phyloP scores from a whole-genome alignment of 92 coral and sea anemone species.

The Nematostella vectensis region DNA sequence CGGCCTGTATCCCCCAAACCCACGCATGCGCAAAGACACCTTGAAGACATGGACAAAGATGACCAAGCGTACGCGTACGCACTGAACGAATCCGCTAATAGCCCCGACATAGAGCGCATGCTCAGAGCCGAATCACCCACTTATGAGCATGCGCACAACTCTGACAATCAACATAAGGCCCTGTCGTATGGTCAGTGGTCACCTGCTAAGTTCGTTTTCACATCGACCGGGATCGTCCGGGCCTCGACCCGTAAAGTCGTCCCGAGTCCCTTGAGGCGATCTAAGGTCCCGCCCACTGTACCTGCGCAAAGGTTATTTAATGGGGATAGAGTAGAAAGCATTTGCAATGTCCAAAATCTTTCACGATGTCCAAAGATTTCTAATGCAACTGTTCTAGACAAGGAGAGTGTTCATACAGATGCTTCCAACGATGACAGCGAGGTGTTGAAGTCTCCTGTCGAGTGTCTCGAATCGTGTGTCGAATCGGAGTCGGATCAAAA shows the following conservation, averaged over 20 bases:
- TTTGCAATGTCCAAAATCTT: neutral
- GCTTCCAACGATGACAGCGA: neutral
- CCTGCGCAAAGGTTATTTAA: too few relatives aligned
- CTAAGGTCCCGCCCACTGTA: neutral
- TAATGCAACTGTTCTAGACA: neutral
- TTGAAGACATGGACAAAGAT: conserved; percentile 36
- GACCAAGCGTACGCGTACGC: conserved; percentile 58
- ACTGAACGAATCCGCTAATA: conserved; percentile 55
- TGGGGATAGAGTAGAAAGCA: neutral
- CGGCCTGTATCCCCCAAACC: conserved; percentile 40
- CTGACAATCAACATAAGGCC: too few relatives aligned
- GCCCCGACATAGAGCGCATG: conserved; percentile 57
- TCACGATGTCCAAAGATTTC: neutral
- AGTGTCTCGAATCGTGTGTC: neutral
- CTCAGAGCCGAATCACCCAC: conserved; percentile 49
- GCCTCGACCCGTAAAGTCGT: neutral
- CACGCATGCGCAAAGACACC: neutral
- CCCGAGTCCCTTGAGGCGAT: neutral
- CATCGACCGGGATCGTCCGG: neutral
- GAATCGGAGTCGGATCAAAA: neutral
- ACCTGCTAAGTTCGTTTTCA: neutral
- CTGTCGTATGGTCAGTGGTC: neutral
- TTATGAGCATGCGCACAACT: neutral
- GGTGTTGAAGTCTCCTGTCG: neutral
- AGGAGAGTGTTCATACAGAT: neutral